These are phyloP conservation scores for Manis crassicaudata DNA, from an alignment of 2,797 vertebrate genomes.

Conservation along the genomic window DNA sequence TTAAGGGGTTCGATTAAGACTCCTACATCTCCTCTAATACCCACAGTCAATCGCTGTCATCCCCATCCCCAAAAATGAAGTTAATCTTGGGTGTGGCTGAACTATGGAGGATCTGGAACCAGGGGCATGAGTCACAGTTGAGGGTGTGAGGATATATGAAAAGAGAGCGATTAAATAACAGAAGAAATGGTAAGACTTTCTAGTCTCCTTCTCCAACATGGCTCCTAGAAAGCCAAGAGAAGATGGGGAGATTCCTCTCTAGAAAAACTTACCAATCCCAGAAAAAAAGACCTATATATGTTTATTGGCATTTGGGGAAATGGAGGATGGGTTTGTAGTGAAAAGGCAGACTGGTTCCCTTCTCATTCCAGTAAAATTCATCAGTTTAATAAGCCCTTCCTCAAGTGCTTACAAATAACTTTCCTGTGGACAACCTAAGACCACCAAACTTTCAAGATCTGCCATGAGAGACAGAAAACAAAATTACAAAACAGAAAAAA, in stretches of 20 bases:
- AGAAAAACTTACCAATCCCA: neutral
- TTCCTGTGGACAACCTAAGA: neutral
- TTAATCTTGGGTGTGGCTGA: neutral
- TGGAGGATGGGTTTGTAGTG: neutral
- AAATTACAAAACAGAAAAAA: neutral
- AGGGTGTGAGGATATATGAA: neutral
- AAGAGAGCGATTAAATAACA: neutral
- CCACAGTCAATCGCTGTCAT: neutral
- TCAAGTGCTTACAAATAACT: neutral
- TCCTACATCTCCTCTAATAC: neutral
- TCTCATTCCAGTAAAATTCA: slow-evolving; percentile 6
- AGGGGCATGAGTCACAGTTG: neutral
- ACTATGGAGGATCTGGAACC: neutral
- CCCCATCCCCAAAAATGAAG: neutral
- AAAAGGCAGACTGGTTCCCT: neutral
- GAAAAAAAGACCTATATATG: neutral
- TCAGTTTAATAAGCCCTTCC: neutral
- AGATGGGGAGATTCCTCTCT: neutral
- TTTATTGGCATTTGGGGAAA: neutral
- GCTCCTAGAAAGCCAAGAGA: neutral
- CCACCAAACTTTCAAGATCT: neutral
- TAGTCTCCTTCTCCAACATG: neutral
- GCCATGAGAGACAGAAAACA: neutral
- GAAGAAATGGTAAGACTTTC: neutral
- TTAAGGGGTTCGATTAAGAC: neutral